Evolutionary conservation across 2,888 invertebrate species (phyloP).

Genomic region (Microctonus aethiopoides): DNA sequence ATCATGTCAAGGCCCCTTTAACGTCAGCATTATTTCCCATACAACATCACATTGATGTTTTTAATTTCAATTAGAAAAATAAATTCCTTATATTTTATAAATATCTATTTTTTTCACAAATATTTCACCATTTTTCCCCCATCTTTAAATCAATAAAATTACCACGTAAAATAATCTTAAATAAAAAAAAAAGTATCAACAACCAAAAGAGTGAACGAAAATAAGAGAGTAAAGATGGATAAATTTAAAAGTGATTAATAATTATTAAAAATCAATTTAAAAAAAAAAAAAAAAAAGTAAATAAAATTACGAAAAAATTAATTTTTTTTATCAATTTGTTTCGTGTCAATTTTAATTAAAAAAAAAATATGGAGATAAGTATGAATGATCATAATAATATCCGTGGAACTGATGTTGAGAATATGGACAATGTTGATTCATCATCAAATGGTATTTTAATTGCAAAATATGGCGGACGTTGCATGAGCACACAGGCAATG

Average conservation of each 20-base stretch:
- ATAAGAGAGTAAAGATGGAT: background rate
- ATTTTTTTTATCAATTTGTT: background rate
- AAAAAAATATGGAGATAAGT: slow-evolving; percentile 21
- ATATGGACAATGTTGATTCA: slow-evolving; percentile 32
- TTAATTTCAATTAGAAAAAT: background rate
- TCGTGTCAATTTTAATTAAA: background rate
- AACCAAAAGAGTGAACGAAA: background rate
- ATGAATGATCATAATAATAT: background rate
- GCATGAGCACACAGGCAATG: slow-evolving; percentile 87
- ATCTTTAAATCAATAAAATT: background rate
- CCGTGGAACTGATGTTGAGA: background rate
- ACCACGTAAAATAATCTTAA: background rate
- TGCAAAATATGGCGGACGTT: slow-evolving; percentile 70
- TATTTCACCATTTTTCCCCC: background rate
- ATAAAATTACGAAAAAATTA: background rate
- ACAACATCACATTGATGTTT: slow-evolving; percentile 13
- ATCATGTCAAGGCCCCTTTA: slow-evolving; percentile 53
- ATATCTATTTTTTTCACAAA: background rate
- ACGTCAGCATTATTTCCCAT: slow-evolving; percentile 54
- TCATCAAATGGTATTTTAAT: slow-evolving; percentile 47
- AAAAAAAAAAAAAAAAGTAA: background rate
- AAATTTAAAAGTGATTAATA: background rate
- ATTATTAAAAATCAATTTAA: too few relatives aligned
- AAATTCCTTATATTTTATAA: background rate
- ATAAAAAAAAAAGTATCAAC: background rate